Evolutionary conservation across 2,797 vertebrate species (phyloP).

Genomic region (Poecilia wingei): DNA sequence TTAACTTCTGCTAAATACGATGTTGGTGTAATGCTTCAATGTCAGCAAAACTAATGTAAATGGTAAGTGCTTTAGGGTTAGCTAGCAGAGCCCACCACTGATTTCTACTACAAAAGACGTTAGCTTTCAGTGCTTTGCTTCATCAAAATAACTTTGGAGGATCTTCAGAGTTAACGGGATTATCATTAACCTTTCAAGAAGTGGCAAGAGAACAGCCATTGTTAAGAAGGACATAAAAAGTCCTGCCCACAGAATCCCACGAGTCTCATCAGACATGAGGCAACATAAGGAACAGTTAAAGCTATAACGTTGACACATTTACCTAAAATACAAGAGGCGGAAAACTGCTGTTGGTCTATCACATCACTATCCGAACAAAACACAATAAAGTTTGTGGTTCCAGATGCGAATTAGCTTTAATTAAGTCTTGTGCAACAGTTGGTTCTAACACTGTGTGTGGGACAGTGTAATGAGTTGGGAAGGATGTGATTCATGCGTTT

Average conservation of each 20-base stretch:
- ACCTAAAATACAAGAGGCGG: not conserved
- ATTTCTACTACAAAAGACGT: not conserved
- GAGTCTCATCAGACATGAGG: not conserved
- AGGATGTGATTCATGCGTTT: conserved; percentile 64
- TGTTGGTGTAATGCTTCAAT: not conserved
- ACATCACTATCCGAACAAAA: not conserved
- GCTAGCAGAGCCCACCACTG: not conserved
- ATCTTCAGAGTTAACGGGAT: not conserved
- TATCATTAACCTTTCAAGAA: not conserved
- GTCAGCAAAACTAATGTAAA: not conserved
- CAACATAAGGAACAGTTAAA: not conserved
- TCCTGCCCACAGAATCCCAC: not conserved
- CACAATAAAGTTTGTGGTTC: not conserved
- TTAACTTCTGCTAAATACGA: not conserved
- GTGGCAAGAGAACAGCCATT: not conserved
- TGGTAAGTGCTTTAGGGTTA: not conserved
- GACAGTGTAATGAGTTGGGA: conserved; percentile 10
- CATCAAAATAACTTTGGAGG: not conserved
- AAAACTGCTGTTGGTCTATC: not conserved
- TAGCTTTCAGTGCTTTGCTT: not conserved
- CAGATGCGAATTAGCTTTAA: not conserved
- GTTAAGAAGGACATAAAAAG: not conserved
- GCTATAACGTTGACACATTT: not conserved
- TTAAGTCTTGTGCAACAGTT: conserved; percentile 4
- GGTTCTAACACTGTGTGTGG: conserved; percentile 13